phyloP scores from a whole-genome alignment of 2,888 invertebrate species.

The Drosophila mettleri region DNA sequence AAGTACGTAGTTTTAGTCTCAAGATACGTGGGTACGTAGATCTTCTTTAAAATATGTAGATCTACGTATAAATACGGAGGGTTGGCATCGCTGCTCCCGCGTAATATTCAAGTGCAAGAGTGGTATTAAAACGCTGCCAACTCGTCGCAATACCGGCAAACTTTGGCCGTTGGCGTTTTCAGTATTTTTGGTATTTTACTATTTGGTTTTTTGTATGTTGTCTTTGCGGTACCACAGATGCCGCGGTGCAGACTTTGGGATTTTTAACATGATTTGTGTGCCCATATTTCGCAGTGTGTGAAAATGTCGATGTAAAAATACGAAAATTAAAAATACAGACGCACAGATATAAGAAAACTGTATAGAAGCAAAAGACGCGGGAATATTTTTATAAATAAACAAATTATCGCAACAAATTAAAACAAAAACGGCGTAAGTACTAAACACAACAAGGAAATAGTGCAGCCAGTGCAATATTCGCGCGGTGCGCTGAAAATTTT shows the following conservation, averaged over 20 bases:
- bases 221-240: slow-evolving; percentile 18
- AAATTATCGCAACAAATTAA: slow-evolving; percentile 56
- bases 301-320: slow-evolving; percentile 61
- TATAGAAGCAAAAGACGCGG: slow-evolving; percentile 70
- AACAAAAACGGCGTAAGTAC: slow-evolving; percentile 79
- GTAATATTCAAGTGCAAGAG: not conserved
- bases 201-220: slow-evolving; percentile 7
- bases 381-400: slow-evolving; percentile 63
- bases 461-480: slow-evolving; percentile 40
- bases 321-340: slow-evolving; percentile 62
- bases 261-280: slow-evolving; percentile 47
- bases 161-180: no score
- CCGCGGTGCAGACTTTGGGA: slow-evolving; percentile 37
- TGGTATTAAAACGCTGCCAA: slow-evolving; percentile 35
- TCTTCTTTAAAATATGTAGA: no score
- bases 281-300: slow-evolving; percentile 43
- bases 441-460: slow-evolving; percentile 17
- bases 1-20: no score
- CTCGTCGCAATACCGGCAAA: not conserved
- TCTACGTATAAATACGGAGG: no score
- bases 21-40: no score
- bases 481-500: slow-evolving; percentile 61
- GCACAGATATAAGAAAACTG: slow-evolving; percentile 64
- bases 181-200: slow-evolving; percentile 45
- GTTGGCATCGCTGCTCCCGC: no score